Evolutionary conservation across 2,888 invertebrate species (phyloP).

Genomic region (Drosophila acutilabella): DNA sequence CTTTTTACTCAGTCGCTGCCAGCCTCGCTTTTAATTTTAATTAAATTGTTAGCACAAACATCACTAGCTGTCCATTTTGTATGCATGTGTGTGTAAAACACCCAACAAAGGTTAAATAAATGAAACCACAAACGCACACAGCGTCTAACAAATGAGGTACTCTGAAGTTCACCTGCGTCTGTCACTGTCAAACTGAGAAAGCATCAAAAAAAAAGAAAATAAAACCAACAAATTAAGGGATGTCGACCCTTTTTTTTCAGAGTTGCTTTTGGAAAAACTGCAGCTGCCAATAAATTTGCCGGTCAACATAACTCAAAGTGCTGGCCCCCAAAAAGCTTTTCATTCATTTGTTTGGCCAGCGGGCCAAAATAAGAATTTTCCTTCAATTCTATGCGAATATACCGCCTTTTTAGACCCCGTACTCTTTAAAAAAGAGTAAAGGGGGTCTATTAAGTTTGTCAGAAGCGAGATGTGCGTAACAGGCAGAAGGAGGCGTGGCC

Average conservation of each 20-base stretch:
- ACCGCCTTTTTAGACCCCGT: conserved; percentile 24
- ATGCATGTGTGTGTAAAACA: conserved; percentile 11
- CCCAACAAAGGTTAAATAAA: conserved; percentile 41
- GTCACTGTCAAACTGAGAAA: conserved; percentile 29
- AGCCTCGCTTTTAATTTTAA: conserved; percentile 48
- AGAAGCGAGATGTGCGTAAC: too few relatives aligned
- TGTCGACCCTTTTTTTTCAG: conserved; percentile 11
- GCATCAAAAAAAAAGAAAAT: not conserved
- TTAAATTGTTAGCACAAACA: conserved; percentile 54
- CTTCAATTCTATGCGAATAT: conserved; percentile 28
- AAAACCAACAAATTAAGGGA: not conserved
- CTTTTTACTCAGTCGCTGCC: conserved; percentile 9
- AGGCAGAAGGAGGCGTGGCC: too few relatives aligned
- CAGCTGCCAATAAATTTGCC: conserved; percentile 48
- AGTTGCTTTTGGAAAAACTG: conserved; percentile 37
- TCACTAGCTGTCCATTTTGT: conserved; percentile 12
- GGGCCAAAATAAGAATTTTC: conserved; percentile 27
- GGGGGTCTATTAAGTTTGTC: too few relatives aligned
- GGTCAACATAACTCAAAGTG: conserved; percentile 33
- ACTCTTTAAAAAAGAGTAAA: too few relatives aligned
- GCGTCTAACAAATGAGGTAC: conserved; percentile 23
- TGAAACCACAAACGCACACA: conserved; percentile 12
- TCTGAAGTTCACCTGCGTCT: conserved; percentile 31
- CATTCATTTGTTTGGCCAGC: conserved; percentile 22
- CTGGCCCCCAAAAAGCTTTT: conserved; percentile 11